These are phyloP conservation scores for Coilia nasus DNA, from an alignment of 2,797 vertebrate genomes.

Conservation along the genomic window DNA sequence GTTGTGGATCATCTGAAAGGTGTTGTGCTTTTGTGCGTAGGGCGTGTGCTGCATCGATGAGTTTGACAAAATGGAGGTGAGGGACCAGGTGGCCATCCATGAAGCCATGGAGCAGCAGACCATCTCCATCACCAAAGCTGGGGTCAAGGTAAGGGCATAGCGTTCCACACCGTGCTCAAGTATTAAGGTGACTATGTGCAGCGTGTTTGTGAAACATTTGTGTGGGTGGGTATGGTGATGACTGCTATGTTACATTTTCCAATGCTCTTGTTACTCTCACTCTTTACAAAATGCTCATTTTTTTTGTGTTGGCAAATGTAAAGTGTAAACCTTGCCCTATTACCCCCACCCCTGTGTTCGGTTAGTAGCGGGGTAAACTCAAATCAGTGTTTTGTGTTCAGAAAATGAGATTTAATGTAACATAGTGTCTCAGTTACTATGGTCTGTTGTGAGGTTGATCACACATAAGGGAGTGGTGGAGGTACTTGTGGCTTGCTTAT, in stretches of 20 bases:
- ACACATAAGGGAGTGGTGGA: no score
- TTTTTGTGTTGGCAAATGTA: not conserved
- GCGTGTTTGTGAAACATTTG: no score
- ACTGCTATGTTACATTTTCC: no score
- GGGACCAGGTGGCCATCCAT: conserved; percentile 98
- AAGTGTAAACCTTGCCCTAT: not conserved
- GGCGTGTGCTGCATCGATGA: conserved; percentile 99
- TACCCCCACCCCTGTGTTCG: not conserved
- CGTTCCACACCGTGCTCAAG: no score
- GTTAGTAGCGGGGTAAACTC: not conserved
- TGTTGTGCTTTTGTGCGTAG: conserved; percentile 63
- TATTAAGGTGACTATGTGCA: no score
- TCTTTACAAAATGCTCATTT: not conserved
- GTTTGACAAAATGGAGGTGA: conserved; percentile 97
- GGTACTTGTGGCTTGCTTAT: no score
- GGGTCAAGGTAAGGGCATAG: conserved; percentile 87
- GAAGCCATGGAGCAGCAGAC: conserved; percentile 99
- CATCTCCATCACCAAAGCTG: conserved; percentile 98
- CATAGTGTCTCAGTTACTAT: no score
- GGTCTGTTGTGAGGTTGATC: no score
- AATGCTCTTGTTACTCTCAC: not conserved
- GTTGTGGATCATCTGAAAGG: not conserved
- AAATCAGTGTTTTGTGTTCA: not conserved
- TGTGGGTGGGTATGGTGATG: no score
- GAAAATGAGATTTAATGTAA: no score